These are phyloP conservation scores for Drosophila truncata DNA, from an alignment of 1,140 invertebrate species.

Conservation along the genomic window DNA sequence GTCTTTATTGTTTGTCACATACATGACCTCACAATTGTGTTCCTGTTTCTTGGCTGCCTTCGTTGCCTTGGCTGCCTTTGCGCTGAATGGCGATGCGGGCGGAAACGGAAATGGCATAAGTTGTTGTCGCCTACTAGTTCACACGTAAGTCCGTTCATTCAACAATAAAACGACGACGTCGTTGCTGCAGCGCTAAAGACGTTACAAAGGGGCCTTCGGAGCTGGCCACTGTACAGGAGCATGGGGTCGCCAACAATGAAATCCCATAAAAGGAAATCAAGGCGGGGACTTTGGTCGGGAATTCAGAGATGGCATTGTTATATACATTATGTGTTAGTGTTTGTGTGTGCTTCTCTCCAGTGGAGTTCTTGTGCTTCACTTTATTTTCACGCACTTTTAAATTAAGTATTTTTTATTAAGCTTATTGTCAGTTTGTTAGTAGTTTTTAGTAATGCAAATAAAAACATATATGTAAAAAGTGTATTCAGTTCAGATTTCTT, in stretches of 20 bases:
- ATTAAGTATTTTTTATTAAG: conserved; percentile 3
- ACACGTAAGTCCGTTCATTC: conserved; percentile 80
- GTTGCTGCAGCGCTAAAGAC: conserved; percentile 36
- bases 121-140: conserved; percentile 82
- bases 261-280: conserved; percentile 60
- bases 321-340: conserved; percentile 9
- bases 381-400: conserved; percentile 14
- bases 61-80: conserved; percentile 23
- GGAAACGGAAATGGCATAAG: conserved; percentile 83
- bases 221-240: conserved; percentile 22
- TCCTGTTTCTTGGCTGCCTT: conserved; percentile 55
- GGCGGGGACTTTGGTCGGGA: conserved; percentile 12
- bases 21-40: conserved; percentile 81
- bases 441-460: not conserved
- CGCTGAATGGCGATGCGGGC: conserved; percentile 58
- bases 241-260: conserved; percentile 51
- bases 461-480: not conserved
- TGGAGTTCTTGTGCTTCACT: not conserved
- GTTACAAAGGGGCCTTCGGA: conserved; percentile 18
- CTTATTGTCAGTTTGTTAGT: not conserved
- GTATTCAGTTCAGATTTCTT: not conserved
- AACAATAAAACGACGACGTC: conserved; percentile 68
- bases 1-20: conserved; percentile 84
- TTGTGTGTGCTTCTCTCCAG: not conserved
- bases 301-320: conserved; percentile 43